phyloP scores from a whole-genome alignment of 2,888 invertebrate species.

The Agriopis aurantiaria region DNA sequence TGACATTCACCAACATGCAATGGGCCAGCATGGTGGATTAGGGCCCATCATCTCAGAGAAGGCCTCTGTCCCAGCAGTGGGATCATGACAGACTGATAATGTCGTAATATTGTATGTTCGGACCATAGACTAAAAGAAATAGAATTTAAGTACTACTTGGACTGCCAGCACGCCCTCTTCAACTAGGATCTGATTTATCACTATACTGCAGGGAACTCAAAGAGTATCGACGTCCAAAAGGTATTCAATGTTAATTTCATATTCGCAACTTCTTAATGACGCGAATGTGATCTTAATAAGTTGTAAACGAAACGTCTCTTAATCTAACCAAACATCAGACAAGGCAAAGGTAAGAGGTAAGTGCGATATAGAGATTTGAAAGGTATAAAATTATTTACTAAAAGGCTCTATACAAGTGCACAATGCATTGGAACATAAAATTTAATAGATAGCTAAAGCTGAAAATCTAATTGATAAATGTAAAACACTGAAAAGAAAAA shows the following conservation, averaged over 20 bases:
- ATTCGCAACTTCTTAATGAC: neutral
- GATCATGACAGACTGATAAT: no score
- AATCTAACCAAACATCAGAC: neutral
- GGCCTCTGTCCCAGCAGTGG: no score
- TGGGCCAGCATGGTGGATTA: no score
- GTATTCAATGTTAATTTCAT: slow-evolving; percentile 27
- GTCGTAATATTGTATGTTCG: neutral
- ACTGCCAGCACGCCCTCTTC: neutral
- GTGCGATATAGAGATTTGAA: neutral
- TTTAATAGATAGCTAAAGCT: neutral
- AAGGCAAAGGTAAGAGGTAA: no score
- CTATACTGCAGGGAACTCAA: slow-evolving; percentile 12
- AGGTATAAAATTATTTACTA: neutral
- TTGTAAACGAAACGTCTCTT: neutral
- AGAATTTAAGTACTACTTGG: neutral
- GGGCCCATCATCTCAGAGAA: no score
- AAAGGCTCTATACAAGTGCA: no score
- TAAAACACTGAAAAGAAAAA: neutral
- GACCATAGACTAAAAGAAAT: neutral
- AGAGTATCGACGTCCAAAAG: neutral
- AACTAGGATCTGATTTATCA: slow-evolving; percentile 49
- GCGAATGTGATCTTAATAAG: slow-evolving; percentile 13
- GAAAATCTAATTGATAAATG: neutral
- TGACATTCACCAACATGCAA: no score
- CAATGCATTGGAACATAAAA: neutral